Conservation (phyloP, 2,113 vertebrate genomes). For the Talpa occidentalis region DNA sequence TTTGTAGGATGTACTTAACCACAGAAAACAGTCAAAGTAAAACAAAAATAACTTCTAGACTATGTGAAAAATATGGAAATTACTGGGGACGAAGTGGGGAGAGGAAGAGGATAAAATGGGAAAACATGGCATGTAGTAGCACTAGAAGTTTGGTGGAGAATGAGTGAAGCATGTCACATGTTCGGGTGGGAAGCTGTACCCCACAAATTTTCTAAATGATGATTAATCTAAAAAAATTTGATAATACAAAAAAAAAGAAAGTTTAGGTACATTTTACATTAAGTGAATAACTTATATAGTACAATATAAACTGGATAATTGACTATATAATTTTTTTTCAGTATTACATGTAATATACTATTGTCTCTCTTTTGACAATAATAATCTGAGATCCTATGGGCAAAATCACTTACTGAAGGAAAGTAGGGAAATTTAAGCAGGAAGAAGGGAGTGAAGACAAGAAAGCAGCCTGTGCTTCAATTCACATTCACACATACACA, state of each 20-base stretch:
- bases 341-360: neutral
- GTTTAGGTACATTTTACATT: slow-evolving; percentile 29
- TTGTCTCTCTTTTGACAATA: slow-evolving; percentile 16
- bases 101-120: no score
- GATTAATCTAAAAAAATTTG: no score
- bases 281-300: slow-evolving; percentile 42
- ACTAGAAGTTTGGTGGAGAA: no score
- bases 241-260: neutral
- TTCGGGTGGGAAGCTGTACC: no score
- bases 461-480: neutral
- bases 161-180: no score
- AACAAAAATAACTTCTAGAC: no score
- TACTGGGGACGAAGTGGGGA: no score
- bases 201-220: no score
- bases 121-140: no score
- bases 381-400: neutral
- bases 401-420: slow-evolving; percentile 20
- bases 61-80: no score
- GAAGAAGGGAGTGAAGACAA: neutral
- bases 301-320: neutral
- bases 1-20: no score
- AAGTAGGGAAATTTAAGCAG: neutral
- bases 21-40: no score
- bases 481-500: neutral
- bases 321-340: neutral